Base-by-base conservation (phyloP, 2,888 invertebrate species). In the Drosophila suboccidentalis region DNA sequence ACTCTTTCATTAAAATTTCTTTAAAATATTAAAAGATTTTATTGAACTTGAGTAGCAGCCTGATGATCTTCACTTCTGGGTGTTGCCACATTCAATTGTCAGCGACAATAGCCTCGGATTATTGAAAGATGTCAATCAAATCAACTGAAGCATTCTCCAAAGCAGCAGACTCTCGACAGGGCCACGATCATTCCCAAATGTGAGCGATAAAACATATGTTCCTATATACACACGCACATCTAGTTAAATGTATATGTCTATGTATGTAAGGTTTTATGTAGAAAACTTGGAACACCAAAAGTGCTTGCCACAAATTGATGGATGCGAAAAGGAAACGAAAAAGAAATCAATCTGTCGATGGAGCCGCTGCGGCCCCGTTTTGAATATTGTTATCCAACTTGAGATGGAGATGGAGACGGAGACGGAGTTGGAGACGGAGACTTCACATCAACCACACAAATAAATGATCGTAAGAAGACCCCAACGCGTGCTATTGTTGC, bases 401-500 rank as follows among this genome's bases (percentile, higher is more conserved):
- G 55, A 46, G 59, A 22, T 49, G 32, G 19, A 15, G 38, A 39
- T 4, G 22, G 22, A 22, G 26, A 26, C 5, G 26, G 26, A 26
- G 26, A 26, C 6, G 26, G 26, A 22, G 22, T 2, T 4, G 22
- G 22, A 26, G 59, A 22, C 53, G 36, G 15, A n/a, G 34, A 34
- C 29, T 39, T 13, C 44, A 47, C 53, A 54, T 26, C 19, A 49
- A 54, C 34, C 43, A 32, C 47, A 60, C 54, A 62, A 61, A 64
- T 64, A 61, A 68, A 65, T 59, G 66, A 63, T 71, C 60, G 58
- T 54, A 54, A 59, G 65, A 32, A 67, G 68, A 67, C 43, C 53
- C 71, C 67, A 83, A 78, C 82, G 87, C 86, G 87, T 89, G 86
- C 89, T 82, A 75, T 79, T 88, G 84, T 88, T 47, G 71, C 58